These are phyloP conservation scores for Oikopleura albicans DNA, from an alignment of 23 tunicate genomes.

Conservation along the genomic window DNA sequence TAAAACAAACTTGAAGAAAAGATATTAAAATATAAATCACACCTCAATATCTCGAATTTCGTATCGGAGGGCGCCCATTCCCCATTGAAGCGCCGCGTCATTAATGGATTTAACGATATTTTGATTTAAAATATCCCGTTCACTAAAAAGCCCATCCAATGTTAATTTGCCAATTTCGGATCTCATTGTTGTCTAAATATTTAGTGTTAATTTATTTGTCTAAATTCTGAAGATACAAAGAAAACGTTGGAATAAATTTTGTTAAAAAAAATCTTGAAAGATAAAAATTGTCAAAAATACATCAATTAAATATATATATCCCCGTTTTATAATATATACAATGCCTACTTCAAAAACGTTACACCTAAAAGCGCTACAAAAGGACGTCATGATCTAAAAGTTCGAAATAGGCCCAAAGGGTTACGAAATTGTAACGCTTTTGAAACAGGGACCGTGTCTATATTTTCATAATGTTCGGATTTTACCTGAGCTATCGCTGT, in stretches of 20 bases:
- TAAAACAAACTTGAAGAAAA: neutral
- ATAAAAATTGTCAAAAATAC: too few relatives aligned
- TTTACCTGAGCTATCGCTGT: slow-evolving; percentile 65
- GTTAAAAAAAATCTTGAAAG: too few relatives aligned
- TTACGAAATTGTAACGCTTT: too few relatives aligned
- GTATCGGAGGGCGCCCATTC: slow-evolving; percentile 61
- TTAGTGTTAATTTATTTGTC: too few relatives aligned
- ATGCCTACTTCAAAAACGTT: too few relatives aligned
- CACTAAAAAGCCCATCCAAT: slow-evolving; percentile 71
- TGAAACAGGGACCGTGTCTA: too few relatives aligned
- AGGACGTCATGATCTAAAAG: neutral
- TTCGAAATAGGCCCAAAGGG: neutral
- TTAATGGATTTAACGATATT: slow-evolving; percentile 74
- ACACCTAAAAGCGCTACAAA: too few relatives aligned
- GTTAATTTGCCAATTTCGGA: slow-evolving; percentile 89
- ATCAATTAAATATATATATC: too few relatives aligned
- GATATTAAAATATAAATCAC: neutral
- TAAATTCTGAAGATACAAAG: too few relatives aligned
- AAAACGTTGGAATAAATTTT: too few relatives aligned
- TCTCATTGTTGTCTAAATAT: slow-evolving; percentile 64
- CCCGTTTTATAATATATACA: too few relatives aligned
- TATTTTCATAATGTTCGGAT: too few relatives aligned
- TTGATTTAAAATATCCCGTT: slow-evolving; percentile 49
- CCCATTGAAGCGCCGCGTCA: slow-evolving; percentile 80
- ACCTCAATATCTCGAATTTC: slow-evolving; percentile 92